Percentiles rank a stretch among this genome's conserved stretches.
Conservation (phyloP, 1,140 invertebrate species). For the Scylla paramamosain region DNA sequence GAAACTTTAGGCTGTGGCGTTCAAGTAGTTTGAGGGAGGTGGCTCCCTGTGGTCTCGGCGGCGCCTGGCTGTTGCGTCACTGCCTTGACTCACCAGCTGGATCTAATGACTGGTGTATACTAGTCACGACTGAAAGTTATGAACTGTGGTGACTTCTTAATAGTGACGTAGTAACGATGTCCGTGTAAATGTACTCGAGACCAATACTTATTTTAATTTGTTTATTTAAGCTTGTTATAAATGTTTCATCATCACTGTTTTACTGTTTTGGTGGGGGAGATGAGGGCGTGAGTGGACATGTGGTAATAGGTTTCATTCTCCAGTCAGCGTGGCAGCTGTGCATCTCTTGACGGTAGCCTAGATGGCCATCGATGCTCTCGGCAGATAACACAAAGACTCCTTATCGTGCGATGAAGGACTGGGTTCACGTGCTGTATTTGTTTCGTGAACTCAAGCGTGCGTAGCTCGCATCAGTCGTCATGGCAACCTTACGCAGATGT, state of each 20-base stretch:
- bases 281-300: background rate
- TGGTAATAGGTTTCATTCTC: background rate
- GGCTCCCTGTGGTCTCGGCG: background rate
- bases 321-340: background rate
- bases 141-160: background rate
- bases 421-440: slow-evolving; percentile 12
- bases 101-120: background rate
- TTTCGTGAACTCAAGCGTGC: background rate
- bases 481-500: background rate
- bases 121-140: background rate
- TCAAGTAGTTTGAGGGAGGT: background rate
- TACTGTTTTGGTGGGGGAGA: background rate
- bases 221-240: background rate
- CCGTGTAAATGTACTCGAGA: background rate
- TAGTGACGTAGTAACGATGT: background rate
- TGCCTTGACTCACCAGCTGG: background rate
- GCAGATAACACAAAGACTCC: slow-evolving; percentile 33
- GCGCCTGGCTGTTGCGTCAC: background rate
- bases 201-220: background rate
- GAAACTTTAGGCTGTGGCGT: background rate
- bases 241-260: too few relatives aligned
- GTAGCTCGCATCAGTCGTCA: background rate
- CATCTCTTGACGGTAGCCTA: background rate
- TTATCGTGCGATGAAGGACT: slow-evolving; percentile 24
- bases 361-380: slow-evolving; percentile 1